These are phyloP conservation scores for Babylonia areolata DNA, from an alignment of 1,140 invertebrate genomes.

Conservation along the genomic window DNA sequence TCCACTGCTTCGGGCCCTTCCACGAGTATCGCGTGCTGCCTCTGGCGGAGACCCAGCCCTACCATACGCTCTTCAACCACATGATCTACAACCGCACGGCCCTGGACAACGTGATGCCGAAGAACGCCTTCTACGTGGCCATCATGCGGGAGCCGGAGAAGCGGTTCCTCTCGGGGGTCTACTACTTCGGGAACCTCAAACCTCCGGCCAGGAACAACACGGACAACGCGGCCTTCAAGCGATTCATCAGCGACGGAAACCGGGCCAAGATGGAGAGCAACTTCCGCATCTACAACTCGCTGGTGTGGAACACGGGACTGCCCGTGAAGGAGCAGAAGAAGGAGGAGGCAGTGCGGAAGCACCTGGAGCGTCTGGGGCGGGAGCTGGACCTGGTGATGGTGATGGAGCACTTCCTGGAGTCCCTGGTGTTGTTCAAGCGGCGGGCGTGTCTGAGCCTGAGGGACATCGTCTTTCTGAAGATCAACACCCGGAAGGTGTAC, in stretches of 20 bases:
- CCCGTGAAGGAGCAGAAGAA: slow-evolving; percentile 15
- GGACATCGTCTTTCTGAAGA: slow-evolving; percentile 50
- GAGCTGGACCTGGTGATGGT: slow-evolving; percentile 78
- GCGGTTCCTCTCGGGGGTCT: slow-evolving; percentile 47
- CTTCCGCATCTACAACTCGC: slow-evolving; percentile 12
- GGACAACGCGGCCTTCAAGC: neutral
- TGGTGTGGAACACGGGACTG: slow-evolving; percentile 51
- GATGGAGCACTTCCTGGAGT: slow-evolving; percentile 78
- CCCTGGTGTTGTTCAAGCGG: slow-evolving; percentile 76
- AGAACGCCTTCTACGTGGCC: slow-evolving; percentile 47
- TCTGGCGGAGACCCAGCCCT: neutral
- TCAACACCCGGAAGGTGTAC: slow-evolving; percentile 26
- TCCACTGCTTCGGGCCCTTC: slow-evolving; percentile 18
- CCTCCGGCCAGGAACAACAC: neutral
- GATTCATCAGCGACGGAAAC: neutral
- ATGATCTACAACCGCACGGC: slow-evolving; percentile 49
- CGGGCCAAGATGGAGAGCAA: neutral
- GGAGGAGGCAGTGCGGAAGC: slow-evolving; percentile 12
- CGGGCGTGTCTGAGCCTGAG: slow-evolving; percentile 75
- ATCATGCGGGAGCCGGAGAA: slow-evolving; percentile 53
- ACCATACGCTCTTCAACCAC: slow-evolving; percentile 51
- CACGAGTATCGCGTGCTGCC: neutral
- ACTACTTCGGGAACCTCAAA: slow-evolving; percentile 41
- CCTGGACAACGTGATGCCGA: slow-evolving; percentile 44
- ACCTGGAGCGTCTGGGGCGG: slow-evolving; percentile 43